Percentiles rank a stretch among this genome's conserved stretches.
These are phyloP conservation scores for Pseudopleuronectes americanus DNA, from an alignment of 2,797 vertebrate species.

Conservation along the genomic window DNA sequence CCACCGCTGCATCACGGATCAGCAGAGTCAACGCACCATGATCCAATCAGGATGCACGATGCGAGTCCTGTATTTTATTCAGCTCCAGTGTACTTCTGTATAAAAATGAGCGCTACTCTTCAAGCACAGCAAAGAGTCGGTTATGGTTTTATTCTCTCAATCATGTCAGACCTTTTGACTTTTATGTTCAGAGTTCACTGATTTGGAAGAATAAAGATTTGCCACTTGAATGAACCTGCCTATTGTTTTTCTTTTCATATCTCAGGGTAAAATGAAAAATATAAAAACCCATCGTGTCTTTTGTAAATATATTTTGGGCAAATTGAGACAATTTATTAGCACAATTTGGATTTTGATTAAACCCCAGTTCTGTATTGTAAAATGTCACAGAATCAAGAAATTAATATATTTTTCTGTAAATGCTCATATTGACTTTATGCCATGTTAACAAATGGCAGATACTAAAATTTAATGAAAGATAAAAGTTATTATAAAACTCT, in stretches of 20 bases:
- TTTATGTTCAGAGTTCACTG: conserved; percentile 17
- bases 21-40: conserved; percentile 44
- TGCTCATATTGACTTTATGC: neutral
- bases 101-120: conserved; percentile 11
- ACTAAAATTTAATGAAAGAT: neutral
- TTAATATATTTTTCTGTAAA: neutral
- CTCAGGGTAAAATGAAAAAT: conserved; percentile 13
- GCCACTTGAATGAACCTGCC: conserved; percentile 19
- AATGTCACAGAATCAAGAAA: neutral
- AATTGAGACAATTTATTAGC: neutral
- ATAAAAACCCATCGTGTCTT: neutral
- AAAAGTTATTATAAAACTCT: neutral
- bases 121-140: conserved; percentile 4
- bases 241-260: neutral
- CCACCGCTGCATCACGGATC: conserved; percentile 10
- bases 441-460: neutral
- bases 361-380: neutral
- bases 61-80: conserved; percentile 22
- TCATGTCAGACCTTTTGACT: conserved; percentile 22
- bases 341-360: neutral
- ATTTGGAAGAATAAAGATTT: conserved; percentile 45
- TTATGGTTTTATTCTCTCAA: conserved; percentile 35
- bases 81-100: conserved; percentile 11
- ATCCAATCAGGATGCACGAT: conserved; percentile 40
- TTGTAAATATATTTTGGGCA: neutral